Percentiles rank a stretch among this genome's conserved stretches.
These are phyloP conservation scores for Petrolisthes cinctipes DNA, from an alignment of 2,888 invertebrate genomes.

Conservation along the genomic window DNA sequence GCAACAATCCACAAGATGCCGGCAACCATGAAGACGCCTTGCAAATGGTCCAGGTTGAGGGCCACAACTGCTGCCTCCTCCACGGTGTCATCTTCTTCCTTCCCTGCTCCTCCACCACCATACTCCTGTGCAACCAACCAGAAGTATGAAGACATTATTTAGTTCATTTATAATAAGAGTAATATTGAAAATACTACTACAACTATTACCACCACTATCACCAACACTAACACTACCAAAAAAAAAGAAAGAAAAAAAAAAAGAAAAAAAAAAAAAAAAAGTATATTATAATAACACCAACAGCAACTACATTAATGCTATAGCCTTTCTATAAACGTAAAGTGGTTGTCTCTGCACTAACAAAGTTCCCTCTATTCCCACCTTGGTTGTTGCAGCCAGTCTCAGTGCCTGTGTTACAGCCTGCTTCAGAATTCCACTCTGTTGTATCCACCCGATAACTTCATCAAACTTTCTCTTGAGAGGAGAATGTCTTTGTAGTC, in stretches of 20 bases:
- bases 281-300: too few species aligned
- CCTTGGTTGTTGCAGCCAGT: conserved; percentile 16
- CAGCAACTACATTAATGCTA: too few species aligned
- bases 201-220: too few species aligned
- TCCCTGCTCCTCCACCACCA: not conserved
- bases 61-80: not conserved
- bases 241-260: too few species aligned
- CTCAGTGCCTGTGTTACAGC: conserved; percentile 38
- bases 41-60: not conserved
- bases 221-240: too few species aligned
- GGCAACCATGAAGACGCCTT: not conserved
- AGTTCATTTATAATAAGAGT: too few species aligned
- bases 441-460: conserved; percentile 30
- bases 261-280: too few species aligned
- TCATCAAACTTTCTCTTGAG: conserved; percentile 37
- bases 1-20: not conserved
- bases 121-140: not conserved
- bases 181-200: too few species aligned
- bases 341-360: too few species aligned
- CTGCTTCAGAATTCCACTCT: conserved; percentile 37
- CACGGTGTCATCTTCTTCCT: not conserved
- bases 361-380: not conserved
- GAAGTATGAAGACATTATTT: too few species aligned
- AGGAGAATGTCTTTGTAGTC: conserved; percentile 46
- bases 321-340: too few species aligned